A percentile compares a stretch with the other conserved stretches of the same genome.
Conservation (phyloP, 2,797 vertebrate genomes). For the Bothrops alternatus region DNA sequence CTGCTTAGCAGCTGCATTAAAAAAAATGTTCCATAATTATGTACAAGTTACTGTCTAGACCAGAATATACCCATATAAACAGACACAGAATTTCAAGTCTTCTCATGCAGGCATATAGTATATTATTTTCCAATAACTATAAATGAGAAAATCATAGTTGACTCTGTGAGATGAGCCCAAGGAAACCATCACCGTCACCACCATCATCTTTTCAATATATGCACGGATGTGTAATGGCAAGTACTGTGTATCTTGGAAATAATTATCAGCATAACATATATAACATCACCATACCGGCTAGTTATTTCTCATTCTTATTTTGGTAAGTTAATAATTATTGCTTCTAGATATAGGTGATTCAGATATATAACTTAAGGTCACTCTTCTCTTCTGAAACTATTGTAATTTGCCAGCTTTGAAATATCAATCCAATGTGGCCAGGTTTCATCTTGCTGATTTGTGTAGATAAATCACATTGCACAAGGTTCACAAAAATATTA, state of each 20-base stretch:
- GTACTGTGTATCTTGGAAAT: neutral
- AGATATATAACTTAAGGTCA: neutral
- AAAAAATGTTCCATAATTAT: constrained; percentile 45
- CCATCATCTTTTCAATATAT: neutral
- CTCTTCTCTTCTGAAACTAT: neutral
- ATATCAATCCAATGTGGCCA: neutral
- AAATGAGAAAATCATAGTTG: neutral
- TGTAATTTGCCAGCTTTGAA: neutral
- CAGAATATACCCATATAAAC: constrained; percentile 15
- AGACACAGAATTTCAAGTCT: neutral
- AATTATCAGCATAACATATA: neutral
- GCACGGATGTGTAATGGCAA: neutral
- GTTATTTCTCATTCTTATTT: neutral
- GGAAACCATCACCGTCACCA: neutral
- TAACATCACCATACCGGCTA: neutral
- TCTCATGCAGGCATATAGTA: neutral
- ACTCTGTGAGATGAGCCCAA: neutral
- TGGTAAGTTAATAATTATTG: neutral
- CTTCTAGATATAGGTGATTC: neutral
- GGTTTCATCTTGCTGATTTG: neutral
- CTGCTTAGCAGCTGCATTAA: constrained; percentile 57
- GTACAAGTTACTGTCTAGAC: constrained; percentile 39
- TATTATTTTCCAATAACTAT: neutral
- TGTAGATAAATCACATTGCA: neutral
- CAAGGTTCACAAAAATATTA: neutral